Evolutionary conservation across 2,888 invertebrate species (phyloP).

Genomic region (Tenodera sinensis): DNA sequence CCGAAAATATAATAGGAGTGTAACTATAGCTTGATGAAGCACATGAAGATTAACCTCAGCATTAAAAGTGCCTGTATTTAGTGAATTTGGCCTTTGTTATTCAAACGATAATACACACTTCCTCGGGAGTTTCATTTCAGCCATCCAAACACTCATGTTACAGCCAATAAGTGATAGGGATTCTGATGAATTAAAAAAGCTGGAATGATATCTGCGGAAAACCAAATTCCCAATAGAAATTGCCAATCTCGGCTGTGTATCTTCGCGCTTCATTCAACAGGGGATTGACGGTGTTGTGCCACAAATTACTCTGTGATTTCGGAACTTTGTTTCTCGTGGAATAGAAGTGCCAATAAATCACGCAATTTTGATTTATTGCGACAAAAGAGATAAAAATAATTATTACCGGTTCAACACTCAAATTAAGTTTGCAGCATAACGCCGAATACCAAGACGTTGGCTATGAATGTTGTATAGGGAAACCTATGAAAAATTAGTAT

Average conservation of each 20-base stretch:
- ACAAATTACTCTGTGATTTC: neutral
- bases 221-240: neutral
- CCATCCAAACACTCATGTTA: neutral
- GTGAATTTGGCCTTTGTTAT: too few relatives aligned
- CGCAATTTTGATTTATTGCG: neutral
- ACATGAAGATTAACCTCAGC: too few relatives aligned
- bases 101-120: too few relatives aligned
- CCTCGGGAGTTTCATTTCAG: too few relatives aligned
- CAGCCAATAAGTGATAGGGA: neutral
- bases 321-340: neutral
- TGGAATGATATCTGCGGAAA: neutral
- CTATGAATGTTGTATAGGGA: too few relatives aligned
- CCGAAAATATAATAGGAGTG: too few relatives aligned
- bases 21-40: too few relatives aligned
- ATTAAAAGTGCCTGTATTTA: too few relatives aligned
- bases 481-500: too few relatives aligned
- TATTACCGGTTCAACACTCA: neutral
- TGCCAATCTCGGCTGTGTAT: neutral
- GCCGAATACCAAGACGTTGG: too few relatives aligned
- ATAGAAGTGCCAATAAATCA: neutral
- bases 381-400: neutral
- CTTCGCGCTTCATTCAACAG: neutral
- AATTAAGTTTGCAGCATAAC: too few relatives aligned
- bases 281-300: neutral
- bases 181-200: neutral